Evolutionary conservation across 1,140 invertebrate genomes (phyloP), one percentile per base, ranked within the genome.

Genomic region (Macrocentrus cingulum): DNA sequence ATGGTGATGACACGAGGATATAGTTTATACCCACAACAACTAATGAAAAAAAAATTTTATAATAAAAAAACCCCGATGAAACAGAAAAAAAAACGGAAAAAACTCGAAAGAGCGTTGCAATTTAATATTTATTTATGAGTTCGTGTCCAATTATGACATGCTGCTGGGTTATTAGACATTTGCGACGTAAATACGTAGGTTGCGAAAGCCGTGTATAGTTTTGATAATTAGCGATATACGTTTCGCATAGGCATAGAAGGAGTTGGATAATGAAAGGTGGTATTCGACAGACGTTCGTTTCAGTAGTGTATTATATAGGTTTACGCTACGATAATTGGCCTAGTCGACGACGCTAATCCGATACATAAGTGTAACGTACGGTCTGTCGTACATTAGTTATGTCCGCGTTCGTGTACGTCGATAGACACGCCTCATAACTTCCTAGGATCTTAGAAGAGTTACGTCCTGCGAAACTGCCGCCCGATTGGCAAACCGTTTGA

Each of bases 81-180:
- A n/a, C n/a, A n/a, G n/a, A n/a, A n/a, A n/a, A n/a, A n/a, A n/a
- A n/a, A n/a, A n/a, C n/a, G n/a, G n/a, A n/a, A n/a, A n/a, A n/a
- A n/a, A n/a, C n/a, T n/a, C n/a, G n/a, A n/a, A n/a, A n/a, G n/a
- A n/a, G n/a, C n/a, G 25, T 29, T 5, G 4, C 9, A 29, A 29
- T 29, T 29, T 29, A 5, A 29, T 29, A 29, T 29, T 29, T 29
- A 29, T 29, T 29, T 29, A 29, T 9, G 25, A 29, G 25, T 29
- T 37, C 51, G 51, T 53, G 18, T 53, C 51, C 61, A 61, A 64
- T 64, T 61, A 59, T 46, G 32, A 45, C 36, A 25, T 52, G 18
- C 11, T 29, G 29, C 37, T 15, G 49, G 39, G n/a, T 29, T 15
- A 25, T 25, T 39, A 39, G 8, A 39, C 7, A 39, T 11, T 8